Evolutionary conservation across 2,113 vertebrate genomes (phyloP).

Genomic region (Harpagus bidentatus): DNA sequence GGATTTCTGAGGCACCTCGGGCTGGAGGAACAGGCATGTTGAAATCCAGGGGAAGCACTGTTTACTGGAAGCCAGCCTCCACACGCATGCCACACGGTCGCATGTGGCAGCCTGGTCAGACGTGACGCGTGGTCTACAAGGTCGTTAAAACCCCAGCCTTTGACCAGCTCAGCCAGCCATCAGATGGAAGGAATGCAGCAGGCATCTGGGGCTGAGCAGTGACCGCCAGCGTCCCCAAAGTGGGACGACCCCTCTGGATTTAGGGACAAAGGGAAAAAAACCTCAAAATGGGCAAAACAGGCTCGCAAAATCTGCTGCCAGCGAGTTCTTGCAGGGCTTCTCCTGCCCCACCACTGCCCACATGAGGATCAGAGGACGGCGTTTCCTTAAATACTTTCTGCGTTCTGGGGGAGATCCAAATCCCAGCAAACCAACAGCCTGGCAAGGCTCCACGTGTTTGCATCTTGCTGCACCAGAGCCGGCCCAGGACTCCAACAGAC

Average conservation of each 20-base stretch:
- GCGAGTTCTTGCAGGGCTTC: neutral
- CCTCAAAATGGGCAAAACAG: neutral
- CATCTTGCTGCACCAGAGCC: neutral
- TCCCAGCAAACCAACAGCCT: neutral
- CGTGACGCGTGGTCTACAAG: neutral
- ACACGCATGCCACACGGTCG: neutral
- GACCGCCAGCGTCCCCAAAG: neutral
- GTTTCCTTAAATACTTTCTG: neutral
- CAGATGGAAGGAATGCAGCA: neutral
- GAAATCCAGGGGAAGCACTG: neutral
- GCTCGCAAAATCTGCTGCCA: neutral
- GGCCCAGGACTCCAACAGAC: neutral
- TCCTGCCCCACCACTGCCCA: neutral
- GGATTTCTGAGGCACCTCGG: neutral
- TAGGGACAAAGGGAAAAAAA: neutral
- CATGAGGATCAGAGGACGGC: neutral
- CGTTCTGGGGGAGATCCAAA: neutral
- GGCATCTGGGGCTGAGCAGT: neutral
- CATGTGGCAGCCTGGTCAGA: neutral
- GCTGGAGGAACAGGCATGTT: neutral
- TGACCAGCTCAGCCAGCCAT: neutral
- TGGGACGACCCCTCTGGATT: neutral
- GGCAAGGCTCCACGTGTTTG: neutral
- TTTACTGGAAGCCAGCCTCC: neutral
- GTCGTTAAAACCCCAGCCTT: neutral